phyloP scores from a whole-genome alignment of 2,888 invertebrate genomes.

The Cheilosia urbana region DNA sequence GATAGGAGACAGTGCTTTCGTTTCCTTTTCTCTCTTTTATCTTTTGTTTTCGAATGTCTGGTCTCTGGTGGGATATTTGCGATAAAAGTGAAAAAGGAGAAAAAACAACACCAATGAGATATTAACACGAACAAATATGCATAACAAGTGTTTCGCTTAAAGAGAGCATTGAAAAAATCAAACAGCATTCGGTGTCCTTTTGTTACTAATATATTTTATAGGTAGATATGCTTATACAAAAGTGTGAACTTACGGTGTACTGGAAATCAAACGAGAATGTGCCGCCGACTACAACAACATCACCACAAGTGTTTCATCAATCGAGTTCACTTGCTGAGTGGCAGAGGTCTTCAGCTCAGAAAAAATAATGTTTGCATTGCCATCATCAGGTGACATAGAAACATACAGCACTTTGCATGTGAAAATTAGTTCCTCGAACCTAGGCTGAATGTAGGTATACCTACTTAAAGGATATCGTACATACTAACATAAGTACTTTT shows the following conservation, averaged over 20 bases:
- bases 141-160: conserved; percentile 40
- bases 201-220: conserved; percentile 47
- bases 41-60: conserved; percentile 61
- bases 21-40: conserved; percentile 48
- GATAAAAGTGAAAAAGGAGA: conserved; percentile 33
- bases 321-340: conserved; percentile 65
- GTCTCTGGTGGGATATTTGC: conserved; percentile 52
- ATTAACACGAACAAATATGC: conserved; percentile 23
- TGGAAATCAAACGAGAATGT: conserved; percentile 57
- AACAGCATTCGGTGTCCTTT: conserved; percentile 39
- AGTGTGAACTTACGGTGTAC: conserved; percentile 29
- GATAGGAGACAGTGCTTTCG: conserved; percentile 60
- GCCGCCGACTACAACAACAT: conserved; percentile 50
- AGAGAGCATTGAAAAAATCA: conserved; percentile 23
- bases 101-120: conserved; percentile 28
- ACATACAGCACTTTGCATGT: conserved; percentile 52
- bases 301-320: conserved; percentile 69
- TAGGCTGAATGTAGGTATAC: conserved; percentile 14
- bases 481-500: conserved; percentile 10
- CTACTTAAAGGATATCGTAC: conserved; percentile 21
- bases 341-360: conserved; percentile 59
- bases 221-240: not conserved
- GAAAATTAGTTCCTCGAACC: conserved; percentile 46
- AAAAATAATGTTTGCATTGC: conserved; percentile 74
- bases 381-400: conserved; percentile 73